A percentile compares a stretch with the other conserved stretches of the same genome.
Conservation (phyloP, 2,888 invertebrate genomes). For the Apodemia mormo region DNA sequence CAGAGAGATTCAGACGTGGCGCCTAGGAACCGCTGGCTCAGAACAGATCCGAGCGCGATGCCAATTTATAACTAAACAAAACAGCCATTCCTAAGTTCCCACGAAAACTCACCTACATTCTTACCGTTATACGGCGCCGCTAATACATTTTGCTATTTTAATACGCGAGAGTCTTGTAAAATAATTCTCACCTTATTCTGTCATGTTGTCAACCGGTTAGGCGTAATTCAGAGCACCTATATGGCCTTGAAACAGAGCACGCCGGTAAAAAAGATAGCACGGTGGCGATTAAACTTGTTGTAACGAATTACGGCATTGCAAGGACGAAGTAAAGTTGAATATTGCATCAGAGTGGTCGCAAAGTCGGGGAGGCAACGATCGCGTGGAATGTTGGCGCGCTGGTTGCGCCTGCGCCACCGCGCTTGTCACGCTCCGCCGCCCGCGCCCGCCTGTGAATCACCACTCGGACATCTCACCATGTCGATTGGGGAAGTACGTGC, state of each 20-base stretch:
- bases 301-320: slow-evolving; percentile 82
- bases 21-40: slow-evolving; percentile 3
- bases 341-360: slow-evolving; percentile 73
- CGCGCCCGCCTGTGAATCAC: slow-evolving; percentile 60
- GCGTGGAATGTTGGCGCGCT: slow-evolving; percentile 70
- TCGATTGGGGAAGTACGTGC: slow-evolving; percentile 67
- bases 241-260: slow-evolving; percentile 65
- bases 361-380: slow-evolving; percentile 74
- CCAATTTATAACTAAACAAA: slow-evolving; percentile 71
- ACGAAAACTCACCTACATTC: slow-evolving; percentile 51
- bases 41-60: slow-evolving; percentile 67
- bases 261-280: slow-evolving; percentile 68
- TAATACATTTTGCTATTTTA: slow-evolving; percentile 47
- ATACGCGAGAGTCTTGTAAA: slow-evolving; percentile 41
- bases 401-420: slow-evolving; percentile 46
- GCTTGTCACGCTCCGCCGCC: slow-evolving; percentile 40
- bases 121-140: slow-evolving; percentile 63
- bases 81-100: slow-evolving; percentile 38
- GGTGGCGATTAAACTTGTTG: slow-evolving; percentile 71
- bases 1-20: background rate
- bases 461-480: slow-evolving; percentile 50
- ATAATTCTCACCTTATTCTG: slow-evolving; percentile 34
- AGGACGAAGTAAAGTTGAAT: slow-evolving; percentile 81
- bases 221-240: slow-evolving; percentile 66
- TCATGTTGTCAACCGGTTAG: slow-evolving; percentile 46